phyloP scores from a whole-genome alignment of 2,797 vertebrate species.

The Pantherophis alleghaniensis region DNA sequence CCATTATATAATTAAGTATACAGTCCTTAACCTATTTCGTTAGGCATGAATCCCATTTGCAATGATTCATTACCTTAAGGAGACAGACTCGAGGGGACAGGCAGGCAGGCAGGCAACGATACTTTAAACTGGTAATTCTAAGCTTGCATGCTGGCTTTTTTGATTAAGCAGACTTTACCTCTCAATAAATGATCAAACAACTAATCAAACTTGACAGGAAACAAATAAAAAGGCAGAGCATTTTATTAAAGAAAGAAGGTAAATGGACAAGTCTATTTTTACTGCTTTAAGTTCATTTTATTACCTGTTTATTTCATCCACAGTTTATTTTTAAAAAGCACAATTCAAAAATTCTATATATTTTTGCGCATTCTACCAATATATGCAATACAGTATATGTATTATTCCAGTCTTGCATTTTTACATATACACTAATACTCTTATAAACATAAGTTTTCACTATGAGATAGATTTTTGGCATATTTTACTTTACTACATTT shows the following conservation, averaged over 20 bases:
- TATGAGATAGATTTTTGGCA: background rate
- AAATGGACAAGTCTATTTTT: background rate
- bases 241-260: background rate
- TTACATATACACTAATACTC: background rate
- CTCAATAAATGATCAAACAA: background rate
- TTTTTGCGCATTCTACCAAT: background rate
- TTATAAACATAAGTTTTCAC: background rate
- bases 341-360: background rate
- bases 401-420: background rate
- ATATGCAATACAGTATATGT: background rate
- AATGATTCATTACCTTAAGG: background rate
- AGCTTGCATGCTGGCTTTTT: background rate
- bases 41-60: background rate
- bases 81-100: background rate
- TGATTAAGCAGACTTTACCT: background rate
- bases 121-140: background rate
- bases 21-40: too few species aligned
- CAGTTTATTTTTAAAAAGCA: background rate
- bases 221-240: background rate
- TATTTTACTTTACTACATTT: background rate
- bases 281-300: background rate
- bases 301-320: background rate
- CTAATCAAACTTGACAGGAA: background rate
- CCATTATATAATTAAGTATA: slow-evolving; percentile 3
- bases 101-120: background rate